Evolutionary conservation across 2,888 invertebrate genomes (phyloP).

Genomic region (Drosophila pegasa): DNA sequence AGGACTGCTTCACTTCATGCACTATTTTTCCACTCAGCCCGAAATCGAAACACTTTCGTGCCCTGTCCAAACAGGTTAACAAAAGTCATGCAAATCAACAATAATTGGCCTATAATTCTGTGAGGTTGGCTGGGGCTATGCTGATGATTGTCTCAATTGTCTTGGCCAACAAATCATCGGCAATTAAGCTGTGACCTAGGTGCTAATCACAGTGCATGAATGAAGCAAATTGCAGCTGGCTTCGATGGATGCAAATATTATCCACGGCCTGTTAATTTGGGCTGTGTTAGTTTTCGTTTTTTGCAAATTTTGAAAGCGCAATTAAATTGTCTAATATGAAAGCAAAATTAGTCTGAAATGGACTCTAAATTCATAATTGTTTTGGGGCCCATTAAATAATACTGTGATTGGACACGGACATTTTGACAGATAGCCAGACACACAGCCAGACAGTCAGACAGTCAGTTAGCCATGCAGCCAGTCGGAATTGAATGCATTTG

Average conservation of each 20-base stretch:
- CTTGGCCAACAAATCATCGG: slow-evolving; percentile 50
- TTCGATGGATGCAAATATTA: slow-evolving; percentile 11
- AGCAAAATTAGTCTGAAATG: slow-evolving; percentile 29
- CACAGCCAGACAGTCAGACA: slow-evolving; percentile 13
- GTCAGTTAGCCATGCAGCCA: slow-evolving; percentile 24
- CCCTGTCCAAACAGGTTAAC: too few relatives aligned
- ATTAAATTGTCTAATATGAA: slow-evolving; percentile 34
- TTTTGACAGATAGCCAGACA: slow-evolving; percentile 29
- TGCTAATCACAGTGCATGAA: slow-evolving; percentile 51
- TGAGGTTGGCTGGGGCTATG: neutral
- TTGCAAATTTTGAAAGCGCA: slow-evolving; percentile 28
- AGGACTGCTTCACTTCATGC: neutral
- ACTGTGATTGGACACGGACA: slow-evolving; percentile 51
- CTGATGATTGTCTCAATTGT: neutral
- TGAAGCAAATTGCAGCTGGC: slow-evolving; percentile 14
- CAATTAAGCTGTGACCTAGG: slow-evolving; percentile 32
- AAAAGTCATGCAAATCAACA: neutral
- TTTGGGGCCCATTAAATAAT: slow-evolving; percentile 64
- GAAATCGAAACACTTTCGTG: neutral
- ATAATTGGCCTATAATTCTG: slow-evolving; percentile 5
- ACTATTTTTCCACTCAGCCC: neutral
- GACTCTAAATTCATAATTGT: slow-evolving; percentile 28
- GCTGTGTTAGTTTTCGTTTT: neutral
- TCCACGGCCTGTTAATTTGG: slow-evolving; percentile 2
- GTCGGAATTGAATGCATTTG: slow-evolving; percentile 42